Evolutionary conservation across 2,113 vertebrate species (phyloP).

Genomic region (Silurus glanis): DNA sequence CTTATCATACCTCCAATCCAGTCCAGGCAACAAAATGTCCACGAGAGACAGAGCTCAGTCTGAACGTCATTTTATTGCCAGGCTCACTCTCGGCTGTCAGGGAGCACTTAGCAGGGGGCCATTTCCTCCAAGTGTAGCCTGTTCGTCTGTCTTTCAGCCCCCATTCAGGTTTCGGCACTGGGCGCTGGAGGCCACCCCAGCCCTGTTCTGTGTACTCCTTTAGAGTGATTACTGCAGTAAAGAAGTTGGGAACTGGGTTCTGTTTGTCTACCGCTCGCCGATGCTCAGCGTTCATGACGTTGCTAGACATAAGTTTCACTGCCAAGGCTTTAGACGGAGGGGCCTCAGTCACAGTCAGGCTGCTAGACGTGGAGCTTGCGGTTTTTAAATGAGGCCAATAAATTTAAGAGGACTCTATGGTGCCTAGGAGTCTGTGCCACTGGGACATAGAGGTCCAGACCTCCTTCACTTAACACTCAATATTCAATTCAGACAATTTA

Average conservation of each 20-base stretch:
- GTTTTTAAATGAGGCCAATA: conserved; percentile 55
- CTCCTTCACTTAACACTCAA: conserved; percentile 31
- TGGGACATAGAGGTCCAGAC: conserved; percentile 30
- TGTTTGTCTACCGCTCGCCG: conserved; percentile 20
- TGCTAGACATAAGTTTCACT: conserved; percentile 48
- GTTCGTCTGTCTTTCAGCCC: conserved; percentile 29
- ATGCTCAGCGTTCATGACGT: conserved; percentile 32
- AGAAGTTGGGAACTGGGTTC: conserved; percentile 20
- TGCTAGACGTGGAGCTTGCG: conserved; percentile 48
- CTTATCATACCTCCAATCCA: conserved; percentile 40
- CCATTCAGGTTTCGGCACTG: conserved; percentile 23
- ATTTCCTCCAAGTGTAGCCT: conserved; percentile 52
- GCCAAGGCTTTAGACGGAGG: conserved; percentile 14
- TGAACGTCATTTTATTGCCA: conserved; percentile 42
- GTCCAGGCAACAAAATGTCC: conserved; percentile 34
- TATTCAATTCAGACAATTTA: conserved; percentile 33
- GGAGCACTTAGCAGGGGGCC: conserved; percentile 45
- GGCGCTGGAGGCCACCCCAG: conserved; percentile 38
- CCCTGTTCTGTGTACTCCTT: conserved; percentile 19
- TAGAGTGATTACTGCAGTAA: neutral
- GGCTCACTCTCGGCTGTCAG: conserved; percentile 33
- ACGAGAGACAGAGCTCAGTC: conserved; percentile 32
- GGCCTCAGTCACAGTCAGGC: conserved; percentile 47
- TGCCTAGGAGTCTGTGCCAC: conserved; percentile 54
- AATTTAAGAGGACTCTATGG: conserved; percentile 55